Evolutionary conservation across 2,113 vertebrate species (phyloP).

Genomic region (Anser cygnoides): DNA sequence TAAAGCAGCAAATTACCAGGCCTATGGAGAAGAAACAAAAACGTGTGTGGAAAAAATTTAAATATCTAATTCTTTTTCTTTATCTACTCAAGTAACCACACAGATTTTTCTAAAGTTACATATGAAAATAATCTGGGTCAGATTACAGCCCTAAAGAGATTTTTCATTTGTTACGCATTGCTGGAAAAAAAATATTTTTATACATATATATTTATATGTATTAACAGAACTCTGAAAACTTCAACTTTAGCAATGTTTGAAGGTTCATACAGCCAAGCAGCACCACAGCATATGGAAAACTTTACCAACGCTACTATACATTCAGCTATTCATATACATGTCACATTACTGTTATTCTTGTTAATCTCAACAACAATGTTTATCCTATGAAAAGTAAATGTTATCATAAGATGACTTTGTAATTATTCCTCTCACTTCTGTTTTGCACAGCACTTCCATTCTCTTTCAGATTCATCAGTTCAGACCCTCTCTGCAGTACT

Average conservation of each 20-base stretch:
- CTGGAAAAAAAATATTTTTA: rapidly evolving
- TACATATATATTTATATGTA: not conserved
- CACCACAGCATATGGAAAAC: conserved; percentile 78
- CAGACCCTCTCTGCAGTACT: not conserved
- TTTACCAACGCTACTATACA: conserved; percentile 69
- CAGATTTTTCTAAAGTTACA: not conserved
- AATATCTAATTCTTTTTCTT: not conserved
- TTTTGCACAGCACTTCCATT: conserved; percentile 60
- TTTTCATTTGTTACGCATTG: not conserved
- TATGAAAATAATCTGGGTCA: not conserved
- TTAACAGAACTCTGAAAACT: not conserved
- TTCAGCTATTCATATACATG: conserved; percentile 76
- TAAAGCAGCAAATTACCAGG: not conserved
- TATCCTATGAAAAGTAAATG: conserved; percentile 82
- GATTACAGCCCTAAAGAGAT: not conserved
- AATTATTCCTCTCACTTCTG: conserved; percentile 78
- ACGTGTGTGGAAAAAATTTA: not conserved
- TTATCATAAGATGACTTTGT: conserved; percentile 81
- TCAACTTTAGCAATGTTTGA: not conserved
- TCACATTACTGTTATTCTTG: conserved; percentile 81
- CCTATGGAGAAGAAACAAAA: not conserved
- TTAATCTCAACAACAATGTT: conserved; percentile 79
- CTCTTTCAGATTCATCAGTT: conserved; percentile 72
- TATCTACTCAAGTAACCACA: not conserved
- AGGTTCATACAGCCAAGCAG: conserved; percentile 17